Base-by-base conservation (phyloP, 1,140 invertebrate species). In the Drosophila baimaii region DNA sequence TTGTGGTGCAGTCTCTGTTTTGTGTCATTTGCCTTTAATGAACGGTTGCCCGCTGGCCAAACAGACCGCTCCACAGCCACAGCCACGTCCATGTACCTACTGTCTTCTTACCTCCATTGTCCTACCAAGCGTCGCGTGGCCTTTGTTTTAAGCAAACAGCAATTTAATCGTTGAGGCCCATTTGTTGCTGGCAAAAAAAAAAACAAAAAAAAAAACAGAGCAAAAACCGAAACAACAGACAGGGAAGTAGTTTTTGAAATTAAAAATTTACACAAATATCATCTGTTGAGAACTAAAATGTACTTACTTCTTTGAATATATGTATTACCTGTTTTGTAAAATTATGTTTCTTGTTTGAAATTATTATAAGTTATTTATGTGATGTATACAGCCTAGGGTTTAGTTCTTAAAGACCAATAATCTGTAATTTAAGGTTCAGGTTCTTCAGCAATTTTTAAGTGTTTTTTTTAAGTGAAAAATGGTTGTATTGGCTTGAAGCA, bases 11-110 rank as follows among this genome's bases (percentile, higher is more conserved):
- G 61, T 68, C 66, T 66, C 27, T 65, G 64, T 65, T 51, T 85
- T 86, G 64, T 88, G 84, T 89, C 84, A 89, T 89, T 89, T 89
- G 80, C 63, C 79, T 81, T 70, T 83, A 88, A 88, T 88, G 79
- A 88, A 71, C 58, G 84, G 83, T 84, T 80, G 55, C 72, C 82
- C 72, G 66, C 71, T 75, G 72, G 74, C 59, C 59, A 49, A 54
- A 17, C 25, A 25, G 25, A 35, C 31, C 59, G 49, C 47, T 54
- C 33, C 49, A 29, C 2, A 49, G 25, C 27, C 29, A 29, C 2
- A 51, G n/a, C n/a, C 44, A 23, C 15, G 9, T 9, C 46, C 46
- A 49, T 9, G 46, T 49, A 29, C 23, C 46, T 27, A 17, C 47
- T 10, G 10, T 51, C 29, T 52, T 33, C 49, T 33, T 52, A 31